These are phyloP conservation scores for Aleiodes testaceus DNA, from an alignment of 2,888 invertebrate genomes.

Conservation along the genomic window DNA sequence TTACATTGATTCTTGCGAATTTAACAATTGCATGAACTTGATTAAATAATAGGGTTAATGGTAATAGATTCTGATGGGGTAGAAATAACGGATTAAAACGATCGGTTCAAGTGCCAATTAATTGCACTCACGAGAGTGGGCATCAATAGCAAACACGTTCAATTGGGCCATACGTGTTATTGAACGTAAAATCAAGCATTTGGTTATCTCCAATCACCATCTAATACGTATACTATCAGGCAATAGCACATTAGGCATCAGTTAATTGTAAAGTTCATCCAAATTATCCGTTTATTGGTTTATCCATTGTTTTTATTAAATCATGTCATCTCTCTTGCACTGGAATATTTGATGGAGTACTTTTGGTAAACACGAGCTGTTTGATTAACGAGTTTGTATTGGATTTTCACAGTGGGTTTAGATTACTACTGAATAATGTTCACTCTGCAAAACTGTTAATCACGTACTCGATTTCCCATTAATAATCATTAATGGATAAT, in stretches of 20 bases:
- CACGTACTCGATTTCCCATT: slow-evolving; percentile 3
- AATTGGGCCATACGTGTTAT: slow-evolving; percentile 12
- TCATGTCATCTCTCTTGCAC: not conserved
- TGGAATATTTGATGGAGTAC: not conserved
- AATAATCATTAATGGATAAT: slow-evolving; percentile 8
- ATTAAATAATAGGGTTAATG: slow-evolving; percentile 28
- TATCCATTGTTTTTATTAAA: too few relatives aligned
- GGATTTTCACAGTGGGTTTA: slow-evolving; percentile 7
- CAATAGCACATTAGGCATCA: slow-evolving; percentile 10
- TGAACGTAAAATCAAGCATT: slow-evolving; percentile 2
- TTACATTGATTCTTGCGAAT: slow-evolving; percentile 18
- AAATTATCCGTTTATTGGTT: not conserved
- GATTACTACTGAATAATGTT: not conserved
- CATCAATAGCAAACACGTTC: slow-evolving; percentile 13
- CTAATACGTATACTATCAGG: slow-evolving; percentile 31
- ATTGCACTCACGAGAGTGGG: slow-evolving; percentile 18
- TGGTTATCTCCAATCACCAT: slow-evolving; percentile 13
- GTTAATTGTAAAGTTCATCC: not conserved
- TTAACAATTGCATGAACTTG: slow-evolving; percentile 14
- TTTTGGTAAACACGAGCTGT: slow-evolving; percentile 1
- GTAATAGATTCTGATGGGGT: slow-evolving; percentile 1
- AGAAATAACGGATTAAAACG: slow-evolving; percentile 14
- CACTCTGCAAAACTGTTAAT: not conserved
- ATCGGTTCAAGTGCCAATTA: slow-evolving; percentile 36
- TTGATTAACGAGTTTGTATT: slow-evolving; percentile 7